A percentile compares a stretch with the other conserved stretches of the same genome.
phyloP scores from a whole-genome alignment of 1,140 invertebrate genomes.

The Drosophila kepulauana region DNA sequence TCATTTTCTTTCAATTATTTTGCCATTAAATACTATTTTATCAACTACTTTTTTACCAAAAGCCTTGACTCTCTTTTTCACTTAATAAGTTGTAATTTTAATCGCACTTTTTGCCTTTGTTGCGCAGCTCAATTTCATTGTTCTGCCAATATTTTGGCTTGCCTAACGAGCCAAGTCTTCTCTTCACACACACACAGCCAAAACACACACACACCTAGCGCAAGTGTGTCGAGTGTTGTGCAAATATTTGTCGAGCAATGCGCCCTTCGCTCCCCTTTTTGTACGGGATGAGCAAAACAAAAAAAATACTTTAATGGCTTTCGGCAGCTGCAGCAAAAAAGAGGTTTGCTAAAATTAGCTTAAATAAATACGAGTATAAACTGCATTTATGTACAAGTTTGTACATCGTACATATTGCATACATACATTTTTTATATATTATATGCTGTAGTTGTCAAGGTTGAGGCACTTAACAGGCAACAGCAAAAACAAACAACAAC shows the following conservation, averaged over 20 bases:
- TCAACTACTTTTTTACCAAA: not conserved
- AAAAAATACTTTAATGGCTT: slow-evolving; percentile 1
- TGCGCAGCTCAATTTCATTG: not conserved
- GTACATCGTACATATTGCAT: slow-evolving; percentile 1
- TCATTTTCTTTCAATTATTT: too few species aligned
- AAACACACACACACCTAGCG: not conserved
- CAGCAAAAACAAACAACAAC: slow-evolving; percentile 12
- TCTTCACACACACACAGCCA: not conserved
- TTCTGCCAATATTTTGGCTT: slow-evolving; percentile 2
- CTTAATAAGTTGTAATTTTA: not conserved
- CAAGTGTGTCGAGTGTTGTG: slow-evolving; percentile 68
- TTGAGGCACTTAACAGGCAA: not conserved
- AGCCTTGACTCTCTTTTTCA: not conserved
- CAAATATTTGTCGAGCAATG: slow-evolving; percentile 66
- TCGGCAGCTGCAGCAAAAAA: slow-evolving; percentile 13
- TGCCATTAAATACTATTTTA: too few species aligned
- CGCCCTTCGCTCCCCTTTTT: slow-evolving; percentile 12
- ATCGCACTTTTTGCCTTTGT: not conserved
- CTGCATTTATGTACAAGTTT: slow-evolving; percentile 13
- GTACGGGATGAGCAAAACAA: slow-evolving; percentile 1
- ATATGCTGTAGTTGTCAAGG: slow-evolving; percentile 27
- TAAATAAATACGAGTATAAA: slow-evolving; percentile 60
- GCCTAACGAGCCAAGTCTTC: slow-evolving; percentile 10
- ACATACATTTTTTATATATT: not conserved
- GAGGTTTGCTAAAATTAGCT: slow-evolving; percentile 54